Evolutionary conservation across 2,888 invertebrate genomes (phyloP), one percentile per base, ranked within the genome.

Genomic region (Lathronympha strigana): DNA sequence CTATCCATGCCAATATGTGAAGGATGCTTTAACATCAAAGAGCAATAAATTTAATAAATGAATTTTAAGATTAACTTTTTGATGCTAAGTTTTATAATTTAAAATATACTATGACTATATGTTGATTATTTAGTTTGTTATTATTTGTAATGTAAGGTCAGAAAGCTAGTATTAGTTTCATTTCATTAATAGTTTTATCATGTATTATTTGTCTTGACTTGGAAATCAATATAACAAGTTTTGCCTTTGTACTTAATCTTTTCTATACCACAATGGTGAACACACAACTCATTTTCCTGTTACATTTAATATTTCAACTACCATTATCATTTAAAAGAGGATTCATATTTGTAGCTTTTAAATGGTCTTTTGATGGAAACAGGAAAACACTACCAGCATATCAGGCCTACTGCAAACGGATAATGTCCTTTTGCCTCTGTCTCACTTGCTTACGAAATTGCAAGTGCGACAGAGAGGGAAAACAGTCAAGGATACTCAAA

Each of bases 51-150:
- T 66, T n/a, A n/a, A n/a, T n/a, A n/a, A 17, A 49, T 53, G 43
- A 51, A 45, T 64, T 64, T 51, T 58, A 43, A 58, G 50, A 43
- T 21, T 57, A 60, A 28, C 33, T 53, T 50, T 58, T 64, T 2
- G 45, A 64, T 64, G 15, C 43, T 64, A 53, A 64, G 66, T 66
- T 66, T 66, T 66, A 66, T 60, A 33, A 53, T 53, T 53, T 58
- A 50, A 61, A 62, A 53, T 57, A 57, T 62, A 57, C 50, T 63
- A 63, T 36, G 21, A 67, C 45, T 67, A 45, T 62, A 55, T 53
- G 57, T 62, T 62, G 57, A 28, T 53, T 67, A 57, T 57, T 66
- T 61, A 43, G 57, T 62, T 67, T 67, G 47, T 62, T 50, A 62
- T 51, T 62, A 57, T 57, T 67, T 57, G 57, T 67, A 67, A 40